Evolutionary conservation across 2,888 invertebrate genomes (phyloP).

Genomic region (Drosophila kambysellisi): DNA sequence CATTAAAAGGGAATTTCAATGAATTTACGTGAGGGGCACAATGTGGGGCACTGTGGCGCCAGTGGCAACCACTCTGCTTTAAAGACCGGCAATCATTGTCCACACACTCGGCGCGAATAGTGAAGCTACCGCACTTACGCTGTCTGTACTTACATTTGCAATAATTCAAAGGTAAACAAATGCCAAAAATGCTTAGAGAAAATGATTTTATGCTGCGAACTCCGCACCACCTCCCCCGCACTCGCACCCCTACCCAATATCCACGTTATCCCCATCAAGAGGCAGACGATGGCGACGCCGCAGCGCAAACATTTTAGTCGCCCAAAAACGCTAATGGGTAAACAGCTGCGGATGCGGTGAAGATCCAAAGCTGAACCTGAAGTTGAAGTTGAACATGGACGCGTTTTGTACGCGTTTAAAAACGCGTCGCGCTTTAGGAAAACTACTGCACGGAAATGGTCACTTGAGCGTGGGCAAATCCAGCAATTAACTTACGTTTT

Average conservation of each 20-base stretch:
- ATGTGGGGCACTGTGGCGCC: constrained; percentile 55
- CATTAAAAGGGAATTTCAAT: constrained; percentile 83
- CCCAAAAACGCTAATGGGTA: constrained; percentile 82
- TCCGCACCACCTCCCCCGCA: not conserved
- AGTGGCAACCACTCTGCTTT: constrained; percentile 31
- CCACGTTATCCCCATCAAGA: not conserved
- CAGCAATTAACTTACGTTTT: constrained; percentile 53
- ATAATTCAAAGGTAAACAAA: constrained; percentile 78
- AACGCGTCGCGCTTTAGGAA: constrained; percentile 23
- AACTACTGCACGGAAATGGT: constrained; percentile 52
- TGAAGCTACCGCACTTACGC: constrained; percentile 71
- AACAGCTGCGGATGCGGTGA: constrained; percentile 71
- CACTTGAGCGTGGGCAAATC: constrained; percentile 52
- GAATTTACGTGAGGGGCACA: constrained; percentile 67
- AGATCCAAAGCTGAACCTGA: constrained; percentile 57
- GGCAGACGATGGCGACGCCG: constrained; percentile 44
- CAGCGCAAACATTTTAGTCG: constrained; percentile 72
- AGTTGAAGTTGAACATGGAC: constrained; percentile 32
- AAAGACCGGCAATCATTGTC: constrained; percentile 34
- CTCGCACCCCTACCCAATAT: not conserved
- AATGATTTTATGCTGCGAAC: constrained; percentile 57
- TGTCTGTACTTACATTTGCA: constrained; percentile 68
- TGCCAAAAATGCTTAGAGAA: constrained; percentile 67
- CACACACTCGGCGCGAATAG: constrained; percentile 10
- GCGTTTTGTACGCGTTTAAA: constrained; percentile 46